phyloP scores from a whole-genome alignment of 2,113 vertebrate species.

The Notiomystis cincta region DNA sequence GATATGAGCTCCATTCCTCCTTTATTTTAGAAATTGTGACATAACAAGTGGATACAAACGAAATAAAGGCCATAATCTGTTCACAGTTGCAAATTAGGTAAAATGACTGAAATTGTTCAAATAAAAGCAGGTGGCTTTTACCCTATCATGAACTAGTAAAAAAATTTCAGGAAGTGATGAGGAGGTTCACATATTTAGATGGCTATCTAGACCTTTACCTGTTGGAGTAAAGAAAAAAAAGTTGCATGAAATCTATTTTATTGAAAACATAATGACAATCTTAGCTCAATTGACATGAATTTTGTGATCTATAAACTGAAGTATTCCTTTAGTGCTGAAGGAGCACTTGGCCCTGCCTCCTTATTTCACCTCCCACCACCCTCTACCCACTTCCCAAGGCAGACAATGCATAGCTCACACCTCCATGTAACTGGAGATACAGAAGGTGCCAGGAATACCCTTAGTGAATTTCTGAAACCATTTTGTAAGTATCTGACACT shows the following conservation, averaged over 20 bases:
- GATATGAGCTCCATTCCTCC: not conserved
- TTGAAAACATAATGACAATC: not conserved
- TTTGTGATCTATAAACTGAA: not conserved
- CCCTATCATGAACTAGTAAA: not conserved
- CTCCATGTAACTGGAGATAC: not conserved
- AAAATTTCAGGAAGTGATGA: not conserved
- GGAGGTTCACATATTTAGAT: not conserved
- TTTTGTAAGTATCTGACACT: not conserved
- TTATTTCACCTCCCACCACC: not conserved
- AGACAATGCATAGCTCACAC: not conserved
- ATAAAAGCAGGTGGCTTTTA: not conserved
- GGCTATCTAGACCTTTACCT: not conserved
- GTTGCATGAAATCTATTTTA: not conserved
- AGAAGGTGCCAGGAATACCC: not conserved
- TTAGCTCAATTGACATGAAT: not conserved
- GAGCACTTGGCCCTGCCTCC: not conserved
- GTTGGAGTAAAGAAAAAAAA: not conserved
- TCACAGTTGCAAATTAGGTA: not conserved
- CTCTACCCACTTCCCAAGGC: not conserved
- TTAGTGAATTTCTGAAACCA: not conserved
- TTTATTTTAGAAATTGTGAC: slow-evolving; percentile 9
- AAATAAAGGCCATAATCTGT: not conserved
- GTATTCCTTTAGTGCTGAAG: not conserved
- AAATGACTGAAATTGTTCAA: not conserved
- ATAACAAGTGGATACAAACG: not conserved